Percentiles rank a stretch among this genome's conserved stretches.
Evolutionary conservation across 2,888 invertebrate genomes (phyloP).

Genomic region (Scaptomyza parva): DNA sequence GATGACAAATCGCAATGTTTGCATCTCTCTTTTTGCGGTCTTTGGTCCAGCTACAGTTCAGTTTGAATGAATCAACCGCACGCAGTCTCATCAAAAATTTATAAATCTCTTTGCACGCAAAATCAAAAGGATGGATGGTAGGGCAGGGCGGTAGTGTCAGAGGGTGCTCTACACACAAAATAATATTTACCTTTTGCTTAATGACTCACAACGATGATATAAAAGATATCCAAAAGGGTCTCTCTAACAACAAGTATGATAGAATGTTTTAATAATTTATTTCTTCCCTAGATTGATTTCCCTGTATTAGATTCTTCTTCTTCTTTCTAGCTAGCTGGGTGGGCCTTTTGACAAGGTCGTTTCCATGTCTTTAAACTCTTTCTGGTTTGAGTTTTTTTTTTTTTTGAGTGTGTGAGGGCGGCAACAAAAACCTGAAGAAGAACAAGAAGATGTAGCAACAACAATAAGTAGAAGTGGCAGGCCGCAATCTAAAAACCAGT

Average conservation of each 20-base stretch:
- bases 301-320: too few species aligned
- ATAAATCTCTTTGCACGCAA: conserved; percentile 26
- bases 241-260: neutral
- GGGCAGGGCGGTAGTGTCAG: neutral
- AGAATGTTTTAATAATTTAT: conserved; percentile 21
- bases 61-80: conserved; percentile 31
- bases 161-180: conserved; percentile 1
- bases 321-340: conserved; percentile 54
- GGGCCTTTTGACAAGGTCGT: conserved; percentile 72
- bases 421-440: conserved; percentile 6
- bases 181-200: conserved; percentile 39
- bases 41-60: conserved; percentile 16
- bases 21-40: too few species aligned
- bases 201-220: neutral
- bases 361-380: conserved; percentile 14
- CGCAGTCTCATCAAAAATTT: conserved; percentile 33
- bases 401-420: conserved; percentile 46
- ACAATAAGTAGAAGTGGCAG: conserved; percentile 2
- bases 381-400: neutral
- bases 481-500: conserved; percentile 16
- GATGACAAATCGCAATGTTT: conserved; percentile 64
- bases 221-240: neutral
- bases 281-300: too few species aligned
- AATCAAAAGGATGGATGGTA: neutral
- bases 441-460: conserved; percentile 3